phyloP scores from a whole-genome alignment of 1,140 invertebrate genomes.

The Pantala flavescens region DNA sequence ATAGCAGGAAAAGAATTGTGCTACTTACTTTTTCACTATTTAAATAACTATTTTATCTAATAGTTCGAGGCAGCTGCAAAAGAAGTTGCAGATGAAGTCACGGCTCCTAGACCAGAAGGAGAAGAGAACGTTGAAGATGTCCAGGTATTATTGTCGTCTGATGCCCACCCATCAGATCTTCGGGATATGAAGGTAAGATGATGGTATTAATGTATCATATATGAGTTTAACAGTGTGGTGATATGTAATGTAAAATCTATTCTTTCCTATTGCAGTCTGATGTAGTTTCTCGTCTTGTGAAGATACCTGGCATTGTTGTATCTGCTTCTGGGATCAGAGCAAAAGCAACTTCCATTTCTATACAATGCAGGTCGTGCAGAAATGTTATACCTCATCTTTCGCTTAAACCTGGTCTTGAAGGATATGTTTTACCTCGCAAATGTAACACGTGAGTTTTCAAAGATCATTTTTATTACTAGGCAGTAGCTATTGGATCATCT shows the following conservation, averaged over 20 bases:
- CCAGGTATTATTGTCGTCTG: constrained; percentile 82
- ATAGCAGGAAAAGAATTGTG: too few species aligned
- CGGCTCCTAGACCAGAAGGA: constrained; percentile 75
- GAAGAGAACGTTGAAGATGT: constrained; percentile 89
- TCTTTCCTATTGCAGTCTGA: constrained; percentile 61
- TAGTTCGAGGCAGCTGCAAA: constrained; percentile 93
- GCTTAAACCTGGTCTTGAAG: constrained; percentile 92
- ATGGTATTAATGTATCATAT: constrained; percentile 13
- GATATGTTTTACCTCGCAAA: constrained; percentile 90
- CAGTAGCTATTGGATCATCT: background rate
- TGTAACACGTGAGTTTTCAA: constrained; percentile 74
- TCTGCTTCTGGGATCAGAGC: constrained; percentile 87
- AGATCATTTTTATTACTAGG: constrained; percentile 17
- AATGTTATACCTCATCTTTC: constrained; percentile 80
- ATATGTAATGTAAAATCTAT: constrained; percentile 2
- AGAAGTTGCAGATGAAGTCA: constrained; percentile 95
- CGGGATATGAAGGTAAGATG: constrained; percentile 71
- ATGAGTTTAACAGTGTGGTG: background rate
- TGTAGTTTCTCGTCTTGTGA: constrained; percentile 83
- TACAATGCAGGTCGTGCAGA: constrained; percentile 91
- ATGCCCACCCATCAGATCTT: constrained; percentile 68
- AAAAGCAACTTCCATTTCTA: constrained; percentile 88
- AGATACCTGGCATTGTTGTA: constrained; percentile 92
- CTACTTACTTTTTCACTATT: too few species aligned
- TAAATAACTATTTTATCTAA: too few species aligned